Base-by-base conservation (phyloP, 2,113 vertebrate genomes). In the Procapra przewalskii region DNA sequence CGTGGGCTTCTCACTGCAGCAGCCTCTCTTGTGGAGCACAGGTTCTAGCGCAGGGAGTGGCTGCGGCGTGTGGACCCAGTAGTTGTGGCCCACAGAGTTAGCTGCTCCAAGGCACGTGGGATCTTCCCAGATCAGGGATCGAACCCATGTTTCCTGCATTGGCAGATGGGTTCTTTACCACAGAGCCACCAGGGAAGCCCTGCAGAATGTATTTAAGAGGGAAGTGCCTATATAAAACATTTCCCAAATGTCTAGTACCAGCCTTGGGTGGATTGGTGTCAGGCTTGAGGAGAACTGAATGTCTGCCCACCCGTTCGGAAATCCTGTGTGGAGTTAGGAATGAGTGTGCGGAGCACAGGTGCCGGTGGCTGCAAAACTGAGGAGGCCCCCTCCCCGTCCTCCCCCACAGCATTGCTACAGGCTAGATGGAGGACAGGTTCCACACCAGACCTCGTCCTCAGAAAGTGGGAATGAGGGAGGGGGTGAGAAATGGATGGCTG, bases 341-440 rank as follows among this genome's bases (percentile, higher is more conserved):
- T 17, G 31, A 27, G 11, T 3, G 6, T 7, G 15, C 0, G 5
- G 31, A n/a, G 21, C 21, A 1, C 40, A 19, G 16, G 43, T 1
- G 16, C 1, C 5, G 14, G 40, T 71, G 67, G 19, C 67, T 19
- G 3, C 27, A 29, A 10, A 29, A 79, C 3, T 7, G 27, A 16
- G 75, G 75, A 29, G 25, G 75, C 8, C 7, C 7, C 27, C 27
- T 48, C 75, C 23, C 36, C 40, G 0, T 7, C 36, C 3, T 9
- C 14, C 27, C 43, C 27, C 2, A 36, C 11, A 13, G 7, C 3
- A 0, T 29, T 12, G 9, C 40, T 55, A 11, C 8, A 25, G 62
- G 54, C 43, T 8, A 23, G 31, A 11, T 8, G 54, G 7, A 33
- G 7, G 71, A n/a, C 40, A 15, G 3, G 15, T 27, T 48, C 55